Conservation (phyloP, 92 coral and sea anemone species). For the Phenganax subtilis region DNA sequence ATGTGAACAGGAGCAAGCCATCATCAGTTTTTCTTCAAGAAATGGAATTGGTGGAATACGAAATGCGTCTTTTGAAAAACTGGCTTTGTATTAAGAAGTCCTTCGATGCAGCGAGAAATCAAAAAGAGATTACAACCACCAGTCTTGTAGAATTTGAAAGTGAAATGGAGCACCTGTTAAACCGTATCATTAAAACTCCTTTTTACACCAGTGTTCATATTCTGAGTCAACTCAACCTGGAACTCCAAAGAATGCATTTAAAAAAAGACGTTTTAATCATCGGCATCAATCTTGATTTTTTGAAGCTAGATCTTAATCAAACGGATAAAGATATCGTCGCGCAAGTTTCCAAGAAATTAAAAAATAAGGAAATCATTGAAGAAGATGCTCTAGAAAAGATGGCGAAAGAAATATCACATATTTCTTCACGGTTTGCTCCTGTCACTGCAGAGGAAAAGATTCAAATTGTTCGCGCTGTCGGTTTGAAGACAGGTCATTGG, state of each 20-base stretch:
- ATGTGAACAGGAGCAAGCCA: neutral
- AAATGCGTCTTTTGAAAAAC: constrained; percentile 17
- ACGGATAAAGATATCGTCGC: constrained; percentile 40
- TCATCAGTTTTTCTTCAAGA: constrained; percentile 7
- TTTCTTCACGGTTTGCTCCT: constrained; percentile 43
- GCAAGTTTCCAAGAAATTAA: constrained; percentile 21
- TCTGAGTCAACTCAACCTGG: constrained; percentile 56
- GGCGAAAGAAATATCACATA: constrained; percentile 37
- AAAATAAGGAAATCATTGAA: constrained; percentile 46
- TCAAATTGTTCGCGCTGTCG: constrained; percentile 65
- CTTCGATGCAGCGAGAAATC: neutral
- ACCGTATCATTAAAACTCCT: constrained; percentile 33
- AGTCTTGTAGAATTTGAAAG: constrained; percentile 16
- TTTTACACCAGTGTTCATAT: constrained; percentile 38
- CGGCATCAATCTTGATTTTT: constrained; percentile 34
- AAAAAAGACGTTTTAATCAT: constrained; percentile 54
- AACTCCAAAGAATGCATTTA: constrained; percentile 62
- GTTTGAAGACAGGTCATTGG: constrained; percentile 74
- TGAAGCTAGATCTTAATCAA: constrained; percentile 22
- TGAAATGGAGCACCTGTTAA: constrained; percentile 42
- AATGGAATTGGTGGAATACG: constrained; percentile 8
- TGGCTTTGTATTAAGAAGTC: constrained; percentile 16
- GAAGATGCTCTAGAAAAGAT: constrained; percentile 44
- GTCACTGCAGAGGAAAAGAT: constrained; percentile 63
- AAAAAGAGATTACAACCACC: neutral